These are phyloP conservation scores for Flexamia atlantica DNA, from an alignment of 2,888 invertebrate genomes.

Conservation along the genomic window DNA sequence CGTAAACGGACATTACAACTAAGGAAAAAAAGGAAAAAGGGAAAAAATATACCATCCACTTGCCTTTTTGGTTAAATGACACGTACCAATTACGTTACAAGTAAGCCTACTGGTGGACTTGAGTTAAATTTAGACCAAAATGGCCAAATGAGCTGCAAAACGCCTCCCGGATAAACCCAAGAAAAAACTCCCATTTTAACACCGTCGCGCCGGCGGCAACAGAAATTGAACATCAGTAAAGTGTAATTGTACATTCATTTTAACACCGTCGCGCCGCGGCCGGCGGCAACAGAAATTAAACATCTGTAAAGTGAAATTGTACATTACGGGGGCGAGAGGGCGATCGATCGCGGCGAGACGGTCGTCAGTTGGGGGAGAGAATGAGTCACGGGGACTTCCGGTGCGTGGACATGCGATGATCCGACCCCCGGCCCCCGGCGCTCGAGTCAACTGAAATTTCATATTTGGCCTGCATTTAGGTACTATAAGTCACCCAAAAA, in stretches of 20 bases:
- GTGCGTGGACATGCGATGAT: constrained; percentile 50
- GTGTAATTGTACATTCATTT: constrained; percentile 30
- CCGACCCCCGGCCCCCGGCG: background rate
- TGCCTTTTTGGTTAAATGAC: no score
- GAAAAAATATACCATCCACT: no score
- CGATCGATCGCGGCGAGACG: constrained; percentile 30
- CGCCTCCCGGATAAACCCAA: no score
- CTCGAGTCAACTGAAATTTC: background rate
- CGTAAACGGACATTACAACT: no score
- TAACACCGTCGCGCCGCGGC: background rate
- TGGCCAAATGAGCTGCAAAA: no score
- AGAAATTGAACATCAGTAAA: background rate
- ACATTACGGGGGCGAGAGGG: constrained; percentile 2
- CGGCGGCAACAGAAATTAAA: background rate
- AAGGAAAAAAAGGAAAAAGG: no score
- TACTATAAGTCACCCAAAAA: no score
- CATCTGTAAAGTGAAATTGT: constrained; percentile 27
- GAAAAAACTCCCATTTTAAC: no score
- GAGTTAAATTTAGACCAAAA: no score
- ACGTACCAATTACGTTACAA: no score
- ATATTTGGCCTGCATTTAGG: no score
- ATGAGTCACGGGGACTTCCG: constrained; percentile 47
- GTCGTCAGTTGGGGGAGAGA: constrained; percentile 17
- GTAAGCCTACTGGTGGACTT: no score
- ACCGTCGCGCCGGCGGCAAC: background rate